Conservation (phyloP, 2,888 invertebrate species). For the Anaspis maculata region DNA sequence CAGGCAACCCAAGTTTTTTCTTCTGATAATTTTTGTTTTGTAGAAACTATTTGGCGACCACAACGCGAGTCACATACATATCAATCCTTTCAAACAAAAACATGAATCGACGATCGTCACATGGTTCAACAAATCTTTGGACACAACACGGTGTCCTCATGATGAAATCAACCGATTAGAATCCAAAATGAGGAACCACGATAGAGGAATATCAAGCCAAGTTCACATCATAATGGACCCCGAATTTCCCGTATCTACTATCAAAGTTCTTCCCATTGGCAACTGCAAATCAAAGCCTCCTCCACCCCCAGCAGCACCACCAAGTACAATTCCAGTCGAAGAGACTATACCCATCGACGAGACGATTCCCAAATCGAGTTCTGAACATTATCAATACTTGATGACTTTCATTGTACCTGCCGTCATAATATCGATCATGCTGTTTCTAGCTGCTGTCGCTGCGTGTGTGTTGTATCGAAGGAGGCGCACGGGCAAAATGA, state of each 20-base stretch:
- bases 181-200: conserved; percentile 59
- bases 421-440: conserved; percentile 79
- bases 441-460: conserved; percentile 76
- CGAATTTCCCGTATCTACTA: conserved; percentile 61
- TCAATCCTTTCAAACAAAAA: conserved; percentile 58
- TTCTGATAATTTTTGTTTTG: conserved; percentile 1
- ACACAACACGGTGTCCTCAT: conserved; percentile 66
- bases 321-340: conserved; percentile 23
- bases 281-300: conserved; percentile 43
- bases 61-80: conserved; percentile 62
- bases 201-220: conserved; percentile 49
- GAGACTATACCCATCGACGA: conserved; percentile 33
- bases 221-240: conserved; percentile 61
- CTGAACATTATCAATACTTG: conserved; percentile 60
- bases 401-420: conserved; percentile 85
- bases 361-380: conserved; percentile 40
- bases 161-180: conserved; percentile 66
- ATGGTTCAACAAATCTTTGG: conserved; percentile 75
- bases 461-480: conserved; percentile 83
- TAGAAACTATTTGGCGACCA: conserved; percentile 48
- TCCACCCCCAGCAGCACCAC: conserved; percentile 14
- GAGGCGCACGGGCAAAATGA: conserved; percentile 77
- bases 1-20: neutral
- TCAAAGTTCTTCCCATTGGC: conserved; percentile 52
- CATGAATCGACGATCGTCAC: conserved; percentile 62